These are phyloP conservation scores for Xestoiulus laeticollis DNA, from an alignment of 2,888 invertebrate genomes.

Conservation along the genomic window DNA sequence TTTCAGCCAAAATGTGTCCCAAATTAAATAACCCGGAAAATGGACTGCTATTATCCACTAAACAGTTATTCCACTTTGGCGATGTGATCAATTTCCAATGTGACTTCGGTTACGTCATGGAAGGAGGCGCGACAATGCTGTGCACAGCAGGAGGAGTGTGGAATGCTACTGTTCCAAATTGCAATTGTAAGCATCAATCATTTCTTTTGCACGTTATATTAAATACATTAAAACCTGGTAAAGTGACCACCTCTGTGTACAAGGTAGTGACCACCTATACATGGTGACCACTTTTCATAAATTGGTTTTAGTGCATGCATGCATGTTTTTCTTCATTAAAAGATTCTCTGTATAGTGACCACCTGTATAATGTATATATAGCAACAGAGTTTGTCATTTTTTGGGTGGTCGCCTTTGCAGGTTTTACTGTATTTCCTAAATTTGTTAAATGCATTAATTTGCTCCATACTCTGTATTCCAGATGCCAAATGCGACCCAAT, in stretches of 20 bases:
- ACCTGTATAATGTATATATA: too few relatives aligned
- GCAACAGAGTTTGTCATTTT: too few relatives aligned
- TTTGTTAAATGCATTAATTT: conserved; percentile 46
- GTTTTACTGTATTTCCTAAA: background rate
- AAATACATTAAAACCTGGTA: too few relatives aligned
- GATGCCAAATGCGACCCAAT: conserved; percentile 85
- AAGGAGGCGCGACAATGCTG: conserved; percentile 83
- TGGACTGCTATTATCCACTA: conserved; percentile 81
- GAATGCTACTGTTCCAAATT: conserved; percentile 93
- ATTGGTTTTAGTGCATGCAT: too few relatives aligned
- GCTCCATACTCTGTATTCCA: conserved; percentile 73
- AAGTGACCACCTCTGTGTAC: too few relatives aligned
- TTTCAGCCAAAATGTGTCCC: conserved; percentile 81
- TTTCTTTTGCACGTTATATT: too few relatives aligned
- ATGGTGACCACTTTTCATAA: too few relatives aligned
- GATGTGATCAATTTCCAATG: conserved; percentile 92
- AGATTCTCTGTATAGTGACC: too few relatives aligned
- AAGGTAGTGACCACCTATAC: too few relatives aligned
- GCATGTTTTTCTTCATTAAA: too few relatives aligned
- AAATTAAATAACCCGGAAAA: conserved; percentile 80
- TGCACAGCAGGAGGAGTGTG: conserved; percentile 91
- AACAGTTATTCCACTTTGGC: conserved; percentile 84
- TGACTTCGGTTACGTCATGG: conserved; percentile 92
- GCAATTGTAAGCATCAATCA: conserved; percentile 78
- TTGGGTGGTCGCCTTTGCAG: too few relatives aligned